Evolutionary conservation across 2,888 invertebrate species (phyloP).

Genomic region (Argyra leucocephala): DNA sequence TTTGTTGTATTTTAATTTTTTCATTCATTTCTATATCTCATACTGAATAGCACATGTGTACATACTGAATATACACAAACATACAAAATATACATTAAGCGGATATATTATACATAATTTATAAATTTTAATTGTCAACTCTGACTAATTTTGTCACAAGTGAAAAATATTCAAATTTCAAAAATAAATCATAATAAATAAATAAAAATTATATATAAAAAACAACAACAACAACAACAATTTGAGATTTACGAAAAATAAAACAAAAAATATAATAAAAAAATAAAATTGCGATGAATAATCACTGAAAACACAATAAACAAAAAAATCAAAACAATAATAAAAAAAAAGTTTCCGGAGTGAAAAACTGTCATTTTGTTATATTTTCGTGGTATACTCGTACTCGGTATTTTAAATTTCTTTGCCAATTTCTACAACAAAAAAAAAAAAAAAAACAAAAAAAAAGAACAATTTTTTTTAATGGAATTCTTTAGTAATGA

Average conservation of each 20-base stretch:
- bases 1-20: too few relatives aligned
- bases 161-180: background rate
- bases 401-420: too few relatives aligned
- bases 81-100: too few relatives aligned
- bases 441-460: too few relatives aligned
- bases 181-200: background rate
- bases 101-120: background rate
- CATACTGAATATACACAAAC: too few relatives aligned
- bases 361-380: background rate
- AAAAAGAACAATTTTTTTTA: too few relatives aligned
- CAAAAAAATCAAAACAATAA: background rate
- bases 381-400: too few relatives aligned
- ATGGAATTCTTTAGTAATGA: background rate
- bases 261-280: background rate
- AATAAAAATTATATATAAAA: background rate
- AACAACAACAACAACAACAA: background rate
- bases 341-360: background rate
- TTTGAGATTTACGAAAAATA: background rate
- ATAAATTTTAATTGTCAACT: background rate
- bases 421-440: too few relatives aligned
- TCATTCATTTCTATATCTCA: too few relatives aligned
- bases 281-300: background rate
- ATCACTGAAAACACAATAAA: background rate
- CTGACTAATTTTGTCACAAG: slow-evolving; percentile 2
- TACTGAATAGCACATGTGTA: too few relatives aligned